Evolutionary conservation across 2,888 invertebrate species (phyloP).

Genomic region (Andrena trimmerana): DNA sequence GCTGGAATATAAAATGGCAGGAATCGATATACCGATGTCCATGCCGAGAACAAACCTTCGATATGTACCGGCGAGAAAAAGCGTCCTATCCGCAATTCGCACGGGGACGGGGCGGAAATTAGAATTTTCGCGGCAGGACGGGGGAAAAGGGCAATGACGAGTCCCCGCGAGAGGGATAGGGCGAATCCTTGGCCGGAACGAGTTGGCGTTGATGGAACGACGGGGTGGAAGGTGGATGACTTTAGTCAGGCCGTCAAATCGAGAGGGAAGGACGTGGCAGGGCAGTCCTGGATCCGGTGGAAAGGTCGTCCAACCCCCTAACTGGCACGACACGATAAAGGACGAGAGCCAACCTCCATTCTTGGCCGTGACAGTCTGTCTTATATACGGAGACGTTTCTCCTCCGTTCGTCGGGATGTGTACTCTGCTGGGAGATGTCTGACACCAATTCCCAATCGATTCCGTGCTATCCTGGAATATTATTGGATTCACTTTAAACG

Average conservation of each 20-base stretch:
- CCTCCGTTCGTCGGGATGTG: slow-evolving; percentile 11
- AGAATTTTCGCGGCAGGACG: slow-evolving; percentile 54
- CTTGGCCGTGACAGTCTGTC: slow-evolving; percentile 62
- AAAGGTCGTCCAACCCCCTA: slow-evolving; percentile 59
- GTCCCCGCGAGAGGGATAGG: slow-evolving; percentile 25
- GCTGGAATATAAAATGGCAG: slow-evolving; percentile 19
- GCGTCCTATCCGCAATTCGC: slow-evolving; percentile 11
- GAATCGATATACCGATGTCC: slow-evolving; percentile 17
- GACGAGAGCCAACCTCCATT: slow-evolving; percentile 53
- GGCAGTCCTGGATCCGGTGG: slow-evolving; percentile 38
- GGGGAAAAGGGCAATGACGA: slow-evolving; percentile 23
- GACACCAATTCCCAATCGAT: slow-evolving; percentile 8
- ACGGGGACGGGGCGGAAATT: slow-evolving; percentile 53
- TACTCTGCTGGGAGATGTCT: slow-evolving; percentile 14
- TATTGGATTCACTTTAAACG: neutral
- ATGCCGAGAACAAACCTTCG: slow-evolving; percentile 16
- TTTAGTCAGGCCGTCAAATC: slow-evolving; percentile 68
- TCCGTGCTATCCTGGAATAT: slow-evolving; percentile 2
- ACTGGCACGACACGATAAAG: slow-evolving; percentile 64
- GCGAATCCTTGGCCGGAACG: slow-evolving; percentile 63
- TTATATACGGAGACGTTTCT: slow-evolving; percentile 48
- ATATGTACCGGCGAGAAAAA: neutral
- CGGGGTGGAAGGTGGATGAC: slow-evolving; percentile 55
- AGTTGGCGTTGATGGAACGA: slow-evolving; percentile 72
- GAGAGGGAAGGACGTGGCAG: slow-evolving; percentile 60